Evolutionary conservation across 2,888 invertebrate species (phyloP).

Genomic region (Chouioia cunea): DNA sequence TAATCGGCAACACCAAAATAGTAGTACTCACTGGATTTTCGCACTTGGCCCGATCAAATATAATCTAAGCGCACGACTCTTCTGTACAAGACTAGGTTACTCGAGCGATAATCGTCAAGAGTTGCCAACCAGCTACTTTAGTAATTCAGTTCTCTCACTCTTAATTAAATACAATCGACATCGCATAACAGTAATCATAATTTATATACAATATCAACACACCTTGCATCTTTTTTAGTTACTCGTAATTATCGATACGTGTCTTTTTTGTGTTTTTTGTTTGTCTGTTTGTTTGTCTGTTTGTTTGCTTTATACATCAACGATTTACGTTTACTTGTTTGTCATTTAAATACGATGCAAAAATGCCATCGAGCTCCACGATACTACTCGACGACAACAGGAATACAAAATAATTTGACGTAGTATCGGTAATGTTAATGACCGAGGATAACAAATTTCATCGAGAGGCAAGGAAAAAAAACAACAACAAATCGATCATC

Average conservation of each 20-base stretch:
- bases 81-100: conserved; percentile 68
- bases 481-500: conserved; percentile 21
- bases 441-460: conserved; percentile 13
- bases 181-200: conserved; percentile 62
- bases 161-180: conserved; percentile 51
- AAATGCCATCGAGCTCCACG: conserved; percentile 29
- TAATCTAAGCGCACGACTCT: conserved; percentile 59
- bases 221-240: conserved; percentile 53
- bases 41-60: conserved; percentile 48
- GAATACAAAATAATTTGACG: conserved; percentile 32
- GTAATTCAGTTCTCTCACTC: conserved; percentile 39
- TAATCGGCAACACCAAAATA: conserved; percentile 19
- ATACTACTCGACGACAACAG: conserved; percentile 23
- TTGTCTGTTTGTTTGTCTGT: conserved; percentile 12
- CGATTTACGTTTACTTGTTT: too few relatives aligned
- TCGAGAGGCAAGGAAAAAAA: neutral
- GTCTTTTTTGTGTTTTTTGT: conserved; percentile 28
- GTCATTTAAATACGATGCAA: neutral
- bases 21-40: conserved; percentile 20
- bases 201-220: conserved; percentile 68
- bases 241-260: conserved; percentile 31
- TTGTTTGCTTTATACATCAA: conserved; percentile 10
- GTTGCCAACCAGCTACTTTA: conserved; percentile 45
- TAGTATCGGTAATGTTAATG: conserved; percentile 12
- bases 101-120: conserved; percentile 55